Base-by-base conservation (phyloP, 2,113 vertebrate genomes). In the Ibidorhyncha struthersii region DNA sequence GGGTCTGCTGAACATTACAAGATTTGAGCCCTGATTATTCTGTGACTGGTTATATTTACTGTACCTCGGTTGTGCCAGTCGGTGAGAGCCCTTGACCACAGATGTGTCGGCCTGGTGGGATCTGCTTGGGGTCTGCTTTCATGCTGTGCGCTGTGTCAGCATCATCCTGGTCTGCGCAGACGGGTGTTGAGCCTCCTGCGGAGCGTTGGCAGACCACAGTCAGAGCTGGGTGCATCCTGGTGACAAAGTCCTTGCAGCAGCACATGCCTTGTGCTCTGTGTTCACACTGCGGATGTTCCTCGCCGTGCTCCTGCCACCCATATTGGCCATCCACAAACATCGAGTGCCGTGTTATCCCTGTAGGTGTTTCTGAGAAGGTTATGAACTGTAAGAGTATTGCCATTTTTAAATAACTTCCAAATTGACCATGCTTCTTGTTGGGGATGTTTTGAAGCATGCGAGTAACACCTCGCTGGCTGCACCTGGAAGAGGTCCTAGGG, bases 401-500 rank as follows among this genome's bases (percentile, higher is more conserved):
- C 32, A 23, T 66, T 87, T 93, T 59, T 4, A 74, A 91, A 27
- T 78, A 40, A 26, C 29, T 87, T 87, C 26, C 14, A 41, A 36
- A 38, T 16, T n/a, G 49, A 34, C 62, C 25, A 0, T 65, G 40
- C 27, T 77, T 77, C 53, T 58, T 62, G 20, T 41, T 56, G 81
- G 32, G 49, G 20, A 52, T 82, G 26, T 91, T 93, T 71, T 16
- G 32, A 83, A 83, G 82, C 36, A 5, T 58, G 13, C 0, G 6
- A 66, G 27, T 61, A 70, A 50, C 0, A 10, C 45, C 59, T 71
- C 1, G 0, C 21, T 45, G 50, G 14, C n/a, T 78, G 76, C 66
- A 83, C 67, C 74, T 93, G 95, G 88, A 65, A 85, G 30, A 77
- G 41, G 56, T 62, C 29, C 36, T 85, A 18, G 61, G 84, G 82